Evolutionary conservation across 2,113 vertebrate species (phyloP), one percentile per base, ranked within the genome.

Genomic region (Anseranas semipalmata): DNA sequence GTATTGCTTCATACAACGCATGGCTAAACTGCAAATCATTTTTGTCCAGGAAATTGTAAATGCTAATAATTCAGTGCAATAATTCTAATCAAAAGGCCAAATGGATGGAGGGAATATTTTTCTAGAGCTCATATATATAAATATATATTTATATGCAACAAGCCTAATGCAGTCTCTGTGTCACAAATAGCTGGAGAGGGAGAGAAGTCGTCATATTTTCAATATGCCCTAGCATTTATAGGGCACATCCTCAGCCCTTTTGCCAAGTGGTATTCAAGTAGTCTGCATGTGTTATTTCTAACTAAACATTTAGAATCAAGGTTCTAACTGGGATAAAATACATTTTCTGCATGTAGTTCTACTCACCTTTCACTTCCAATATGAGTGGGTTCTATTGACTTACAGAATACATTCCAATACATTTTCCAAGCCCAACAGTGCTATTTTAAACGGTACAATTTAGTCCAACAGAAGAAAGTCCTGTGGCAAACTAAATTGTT

Each of bases 161-260:
- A 79, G 25, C n/a, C 17, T 85, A 83, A 86, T 56, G 73, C 35
- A 86, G 7, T 32, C 3, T 59, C n/a, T 82, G 33, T 85, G 46
- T 32, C 32, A 72, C 48, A 72, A 79, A 68, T 10, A 85, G 22
- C 52, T 84, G 30, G 7, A 76, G 20, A 72, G 30, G 12, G 19
- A 81, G 14, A 41, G 14, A 81, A 76, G 76, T 92, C 27, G 32
- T 43, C 60, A 15, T 37, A 8, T 16, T 58, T 59, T 70, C 32
- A 41, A 8, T 39, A n/a, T n/a, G n/a, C n/a, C n/a, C n/a, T 63
- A 92, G 18, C 12, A 53, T 85, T 87, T 81, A n/a, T 52, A 67
- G 28, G 19, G 15, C 39, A 63, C 10, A 9, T 46, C 43, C 48
- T 85, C 97, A 95, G 97, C 89, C 98, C 91, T 98, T 95, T 98